Conservation (phyloP, 2,797 vertebrate species). For the Eidolon dupreanum region DNA sequence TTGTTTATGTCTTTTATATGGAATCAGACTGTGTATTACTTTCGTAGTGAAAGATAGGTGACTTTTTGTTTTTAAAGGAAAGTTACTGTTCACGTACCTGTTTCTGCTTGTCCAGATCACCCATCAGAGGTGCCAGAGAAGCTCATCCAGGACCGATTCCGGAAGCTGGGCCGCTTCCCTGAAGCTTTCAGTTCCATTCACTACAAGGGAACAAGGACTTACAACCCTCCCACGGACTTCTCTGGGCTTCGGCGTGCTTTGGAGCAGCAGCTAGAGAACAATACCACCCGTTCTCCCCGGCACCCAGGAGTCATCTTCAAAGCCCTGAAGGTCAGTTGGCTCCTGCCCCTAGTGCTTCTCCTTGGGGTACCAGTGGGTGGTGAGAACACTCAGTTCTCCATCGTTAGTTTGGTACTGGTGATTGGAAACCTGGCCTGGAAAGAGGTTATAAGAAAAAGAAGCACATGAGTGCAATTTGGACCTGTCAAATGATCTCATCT, state of each 20-base stretch:
- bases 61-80: neutral
- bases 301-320: conserved; percentile 95
- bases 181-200: conserved; percentile 98
- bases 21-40: neutral
- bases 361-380: neutral
- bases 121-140: conserved; percentile 93
- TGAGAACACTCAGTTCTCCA: neutral
- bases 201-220: conserved; percentile 96
- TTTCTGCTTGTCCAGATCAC: conserved; percentile 86
- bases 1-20: neutral
- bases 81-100: neutral
- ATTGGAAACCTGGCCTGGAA: neutral
- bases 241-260: conserved; percentile 91
- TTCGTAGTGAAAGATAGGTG: neutral
- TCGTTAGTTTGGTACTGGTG: neutral
- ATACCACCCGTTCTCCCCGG: conserved; percentile 95
- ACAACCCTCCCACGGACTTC: conserved; percentile 96
- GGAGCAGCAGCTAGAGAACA: conserved; percentile 95
- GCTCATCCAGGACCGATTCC: conserved; percentile 94
- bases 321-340: conserved; percentile 92
- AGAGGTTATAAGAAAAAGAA: neutral
- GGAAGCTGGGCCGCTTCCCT: conserved; percentile 94
- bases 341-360: neutral
- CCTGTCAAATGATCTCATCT: neutral
- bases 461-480: neutral